Evolutionary conservation across 2,888 invertebrate species (phyloP), one percentile per base, ranked within the genome.

Genomic region (Dastarcus helophoroides): DNA sequence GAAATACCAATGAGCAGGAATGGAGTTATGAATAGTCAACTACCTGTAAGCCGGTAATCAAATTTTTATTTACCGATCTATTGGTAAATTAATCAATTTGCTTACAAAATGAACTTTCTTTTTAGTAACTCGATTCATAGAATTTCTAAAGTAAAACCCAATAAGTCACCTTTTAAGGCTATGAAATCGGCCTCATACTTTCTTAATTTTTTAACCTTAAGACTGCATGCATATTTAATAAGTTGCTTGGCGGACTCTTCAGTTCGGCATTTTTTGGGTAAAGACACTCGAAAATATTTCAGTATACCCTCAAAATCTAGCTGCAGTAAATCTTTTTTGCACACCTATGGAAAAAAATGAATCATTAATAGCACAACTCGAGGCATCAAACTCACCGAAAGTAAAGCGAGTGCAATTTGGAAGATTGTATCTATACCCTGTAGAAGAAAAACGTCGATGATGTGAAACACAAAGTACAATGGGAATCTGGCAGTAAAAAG

Each of bases 401-500:
- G 70, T 33, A 98, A 65, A 31, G 95, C 93, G 31, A 98, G 63
- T 1, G 95, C 94, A 26, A 98, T 85, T 74, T 94, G 94, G 63
- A 97, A 97, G 37, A 98, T 67, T 1, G 93, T 88, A 53, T 93
- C 89, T 53, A 90, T 79, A 29, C 97, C 97, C 74, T 93, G 83
- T 14, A 90, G 69, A 10, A 98, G 72, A 63, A 95, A 97, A 27
- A 98, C 79, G 59, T 99, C 98, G 37, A 99, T 71, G 32, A 98
- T 94, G 60, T 91, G 91, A 65, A 94, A 99, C 16, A 98, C 79
- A 66, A 97, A 79, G 52, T 84, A 89, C 21, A 99, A 69, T 0
- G 98, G 98, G 64, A 99, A 99, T 53, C 97, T 81, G 16, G 98
- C 97, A 2, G 98, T 98, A 67, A 93, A 99, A n/a, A 98, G 71